phyloP scores from a whole-genome alignment of 2,797 vertebrate species.

The Sebastiscus tertius region DNA sequence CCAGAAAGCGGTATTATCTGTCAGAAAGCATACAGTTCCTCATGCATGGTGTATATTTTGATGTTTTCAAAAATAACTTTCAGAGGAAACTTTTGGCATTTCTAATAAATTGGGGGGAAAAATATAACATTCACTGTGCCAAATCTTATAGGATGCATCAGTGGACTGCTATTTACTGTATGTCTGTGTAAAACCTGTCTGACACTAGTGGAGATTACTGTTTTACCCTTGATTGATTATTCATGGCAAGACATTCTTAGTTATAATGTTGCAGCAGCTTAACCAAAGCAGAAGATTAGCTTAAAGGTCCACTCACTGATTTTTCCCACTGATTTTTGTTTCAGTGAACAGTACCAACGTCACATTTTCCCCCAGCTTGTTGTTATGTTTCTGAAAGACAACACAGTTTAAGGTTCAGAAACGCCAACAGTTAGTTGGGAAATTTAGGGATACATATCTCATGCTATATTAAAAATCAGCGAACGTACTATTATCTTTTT shows the following conservation, averaged over 20 bases:
- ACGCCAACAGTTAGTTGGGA: not conserved
- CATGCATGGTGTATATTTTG: slow-evolving; percentile 70
- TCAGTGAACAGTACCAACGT: not conserved
- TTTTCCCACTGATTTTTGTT: not conserved
- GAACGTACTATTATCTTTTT: not conserved
- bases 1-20: slow-evolving; percentile 64
- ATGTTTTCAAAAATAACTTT: slow-evolving; percentile 69
- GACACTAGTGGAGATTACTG: slow-evolving; percentile 27
- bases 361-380: not conserved
- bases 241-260: slow-evolving; percentile 20
- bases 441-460: not conserved
- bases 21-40: slow-evolving; percentile 56
- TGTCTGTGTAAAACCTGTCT: slow-evolving; percentile 13
- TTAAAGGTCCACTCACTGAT: not conserved
- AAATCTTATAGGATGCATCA: not conserved
- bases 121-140: not conserved
- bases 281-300: slow-evolving; percentile 14
- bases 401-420: not conserved
- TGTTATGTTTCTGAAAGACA: not conserved
- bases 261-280: slow-evolving; percentile 16
- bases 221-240: slow-evolving; percentile 45
- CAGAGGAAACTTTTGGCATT: slow-evolving; percentile 63
- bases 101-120: slow-evolving; percentile 50
- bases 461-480: not conserved
- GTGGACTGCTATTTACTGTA: not conserved